Percentiles rank a stretch among this genome's conserved stretches.
phyloP scores from a whole-genome alignment of 2,888 invertebrate species.

The Hanleya hanleyi region DNA sequence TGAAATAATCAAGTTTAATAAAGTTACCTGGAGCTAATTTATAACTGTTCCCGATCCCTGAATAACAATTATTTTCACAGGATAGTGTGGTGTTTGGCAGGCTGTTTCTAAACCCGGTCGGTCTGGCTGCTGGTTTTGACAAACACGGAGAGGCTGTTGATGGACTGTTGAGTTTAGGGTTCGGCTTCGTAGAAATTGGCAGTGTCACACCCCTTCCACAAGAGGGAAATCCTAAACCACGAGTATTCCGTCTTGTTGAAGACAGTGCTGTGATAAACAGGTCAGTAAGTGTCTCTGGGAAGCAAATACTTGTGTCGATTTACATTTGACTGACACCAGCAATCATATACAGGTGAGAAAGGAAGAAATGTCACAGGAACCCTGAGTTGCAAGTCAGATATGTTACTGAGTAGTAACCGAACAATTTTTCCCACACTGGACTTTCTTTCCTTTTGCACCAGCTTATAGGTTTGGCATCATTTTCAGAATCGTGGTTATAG shows the following conservation, averaged over 20 bases:
- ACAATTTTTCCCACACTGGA: too few species aligned
- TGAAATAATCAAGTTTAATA: too few species aligned
- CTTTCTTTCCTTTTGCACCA: too few species aligned
- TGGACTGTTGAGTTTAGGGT: constrained; percentile 88
- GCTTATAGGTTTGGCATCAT: too few species aligned
- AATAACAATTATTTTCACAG: too few species aligned
- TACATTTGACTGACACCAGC: not conserved
- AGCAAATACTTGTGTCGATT: not conserved
- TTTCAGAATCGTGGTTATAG: too few species aligned
- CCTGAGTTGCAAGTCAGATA: too few species aligned
- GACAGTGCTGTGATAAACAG: constrained; percentile 95
- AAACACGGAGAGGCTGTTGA: constrained; percentile 94
- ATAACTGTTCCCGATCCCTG: too few species aligned
- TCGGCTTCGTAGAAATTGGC: constrained; percentile 97
- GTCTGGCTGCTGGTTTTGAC: constrained; percentile 99
- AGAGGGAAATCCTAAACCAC: constrained; percentile 91
- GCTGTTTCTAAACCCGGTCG: constrained; percentile 89
- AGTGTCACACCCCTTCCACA: constrained; percentile 96
- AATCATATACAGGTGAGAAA: too few species aligned
- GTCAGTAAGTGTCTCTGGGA: constrained; percentile 73
- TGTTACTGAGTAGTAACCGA: too few species aligned
- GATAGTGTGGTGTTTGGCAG: constrained; percentile 84
- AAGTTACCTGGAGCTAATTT: too few species aligned
- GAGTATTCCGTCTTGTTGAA: constrained; percentile 90
- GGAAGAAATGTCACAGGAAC: too few species aligned